phyloP scores from a whole-genome alignment of 1,140 invertebrate species.

The Goniozus legneri region DNA sequence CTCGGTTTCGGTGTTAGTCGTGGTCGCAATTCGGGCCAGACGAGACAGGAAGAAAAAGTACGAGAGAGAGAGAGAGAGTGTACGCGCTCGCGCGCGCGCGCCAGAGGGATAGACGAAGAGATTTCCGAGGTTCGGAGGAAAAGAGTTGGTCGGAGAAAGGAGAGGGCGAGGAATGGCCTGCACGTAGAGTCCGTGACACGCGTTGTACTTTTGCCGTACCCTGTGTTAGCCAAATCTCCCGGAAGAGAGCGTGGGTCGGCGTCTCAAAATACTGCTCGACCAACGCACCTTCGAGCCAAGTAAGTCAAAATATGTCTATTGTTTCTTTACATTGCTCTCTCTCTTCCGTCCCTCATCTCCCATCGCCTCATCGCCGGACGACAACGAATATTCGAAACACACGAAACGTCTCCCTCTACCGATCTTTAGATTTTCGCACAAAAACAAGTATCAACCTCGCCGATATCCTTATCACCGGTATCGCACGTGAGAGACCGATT shows the following conservation, averaged over 20 bases:
- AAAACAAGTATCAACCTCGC: too few relatives aligned
- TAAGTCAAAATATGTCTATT: constrained; percentile 24
- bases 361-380: too few relatives aligned
- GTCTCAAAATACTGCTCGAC: constrained; percentile 35
- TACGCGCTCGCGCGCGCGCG: neutral
- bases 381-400: too few relatives aligned
- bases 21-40: too few relatives aligned
- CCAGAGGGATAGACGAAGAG: too few relatives aligned
- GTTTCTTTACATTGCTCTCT: neutral
- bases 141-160: constrained; percentile 3
- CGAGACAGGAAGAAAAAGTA: constrained; percentile 6
- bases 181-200: constrained; percentile 19
- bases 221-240: constrained; percentile 28
- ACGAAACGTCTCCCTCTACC: too few relatives aligned
- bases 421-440: too few relatives aligned
- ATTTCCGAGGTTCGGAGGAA: neutral
- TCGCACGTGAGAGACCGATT: too few relatives aligned
- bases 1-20: too few relatives aligned
- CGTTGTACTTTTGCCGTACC: too few relatives aligned
- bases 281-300: constrained; percentile 30
- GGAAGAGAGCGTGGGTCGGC: constrained; percentile 35
- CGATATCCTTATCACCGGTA: too few relatives aligned
- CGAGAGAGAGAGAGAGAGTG: too few relatives aligned
- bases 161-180: constrained; percentile 14
- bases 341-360: neutral